Percentiles rank a stretch among this genome's conserved stretches.
These are phyloP conservation scores for Copsychus sechellarum DNA, from an alignment of 2,113 vertebrate species.

Conservation along the genomic window DNA sequence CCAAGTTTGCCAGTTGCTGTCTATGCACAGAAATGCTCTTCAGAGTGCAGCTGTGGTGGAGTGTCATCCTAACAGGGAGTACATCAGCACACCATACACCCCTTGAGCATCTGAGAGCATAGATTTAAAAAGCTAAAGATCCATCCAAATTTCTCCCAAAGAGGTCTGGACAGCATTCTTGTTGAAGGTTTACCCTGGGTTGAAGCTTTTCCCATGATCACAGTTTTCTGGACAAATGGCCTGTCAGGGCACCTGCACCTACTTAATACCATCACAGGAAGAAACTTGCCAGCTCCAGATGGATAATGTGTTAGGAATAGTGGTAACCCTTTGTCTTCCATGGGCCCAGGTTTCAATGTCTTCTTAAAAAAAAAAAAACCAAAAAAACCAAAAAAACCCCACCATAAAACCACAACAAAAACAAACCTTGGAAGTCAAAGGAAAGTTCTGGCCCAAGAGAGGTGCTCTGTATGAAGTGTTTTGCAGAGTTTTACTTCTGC, in stretches of 20 bases:
- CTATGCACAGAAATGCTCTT: not conserved
- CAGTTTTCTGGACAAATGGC: not conserved
- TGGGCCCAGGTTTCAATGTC: not conserved
- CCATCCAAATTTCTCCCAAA: not conserved
- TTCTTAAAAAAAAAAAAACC: not conserved
- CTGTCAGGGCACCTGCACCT: not conserved
- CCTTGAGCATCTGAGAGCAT: not conserved
- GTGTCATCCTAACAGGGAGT: not conserved
- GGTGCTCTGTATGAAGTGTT: not conserved
- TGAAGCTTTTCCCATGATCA: not conserved
- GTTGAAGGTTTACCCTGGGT: not conserved
- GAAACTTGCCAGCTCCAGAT: accelerated
- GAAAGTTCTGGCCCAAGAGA: not conserved
- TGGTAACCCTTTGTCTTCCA: not conserved
- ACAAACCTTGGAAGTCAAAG: not conserved
- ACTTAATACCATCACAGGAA: not conserved
- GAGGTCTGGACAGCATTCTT: not conserved
- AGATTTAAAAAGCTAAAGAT: not conserved
- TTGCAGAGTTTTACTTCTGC: not conserved
- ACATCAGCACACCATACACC: not conserved
- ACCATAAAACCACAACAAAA: too few relatives aligned
- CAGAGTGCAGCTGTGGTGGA: not conserved
- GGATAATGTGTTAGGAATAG: not conserved
- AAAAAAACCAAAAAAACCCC: too few relatives aligned
- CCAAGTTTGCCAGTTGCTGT: not conserved